Base-by-base conservation (phyloP, 2,113 vertebrate species). In the Eolophus roseicapilla region DNA sequence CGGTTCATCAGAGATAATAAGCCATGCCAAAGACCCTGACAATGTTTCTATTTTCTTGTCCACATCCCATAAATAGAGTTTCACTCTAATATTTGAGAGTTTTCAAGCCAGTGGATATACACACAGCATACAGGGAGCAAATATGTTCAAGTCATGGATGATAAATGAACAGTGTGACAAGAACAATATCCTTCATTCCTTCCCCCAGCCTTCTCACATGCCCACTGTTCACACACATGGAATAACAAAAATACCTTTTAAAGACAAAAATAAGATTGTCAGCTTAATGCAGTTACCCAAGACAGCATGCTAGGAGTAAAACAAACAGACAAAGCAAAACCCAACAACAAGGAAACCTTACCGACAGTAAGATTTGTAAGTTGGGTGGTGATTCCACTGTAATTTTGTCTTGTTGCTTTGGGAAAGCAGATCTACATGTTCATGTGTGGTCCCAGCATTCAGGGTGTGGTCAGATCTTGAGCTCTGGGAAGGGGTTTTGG, bases 361-460 rank as follows among this genome's bases (percentile, higher is more conserved):
- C 29, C 89, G 86, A 88, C 83, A 84, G 53, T 55, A 85, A 86
- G 70, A 95, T 94, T 55, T 88, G 89, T 85, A 91, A 59, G 60
- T 27, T 6, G 1, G 12, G 21, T 79, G 64, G 41, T 70, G 92
- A 88, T 73, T 84, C 85, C 68, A 90, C n/a, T 10, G 27, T 35
- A 83, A 93, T 92, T 96, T 95, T 93, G 55, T 77, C 86, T 88
- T 93, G 85, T 82, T 6, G 4, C 64, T 95, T 86, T 89, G 90
- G 94, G 68, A 70, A 3, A 3, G 59, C 23, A 86, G 47, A 94
- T 84, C 37, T 69, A 35, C 44, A 27, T 55, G 28, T 74, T 93
- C 83, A 67, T 96, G 96, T 96, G 97, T 97, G 96, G 96, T 96
- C 97, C 46, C 65, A 80, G 31, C 8, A 68, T 44, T 89, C 71